phyloP scores from a whole-genome alignment of 2,888 invertebrate species.

The Alentia gelatinosa region DNA sequence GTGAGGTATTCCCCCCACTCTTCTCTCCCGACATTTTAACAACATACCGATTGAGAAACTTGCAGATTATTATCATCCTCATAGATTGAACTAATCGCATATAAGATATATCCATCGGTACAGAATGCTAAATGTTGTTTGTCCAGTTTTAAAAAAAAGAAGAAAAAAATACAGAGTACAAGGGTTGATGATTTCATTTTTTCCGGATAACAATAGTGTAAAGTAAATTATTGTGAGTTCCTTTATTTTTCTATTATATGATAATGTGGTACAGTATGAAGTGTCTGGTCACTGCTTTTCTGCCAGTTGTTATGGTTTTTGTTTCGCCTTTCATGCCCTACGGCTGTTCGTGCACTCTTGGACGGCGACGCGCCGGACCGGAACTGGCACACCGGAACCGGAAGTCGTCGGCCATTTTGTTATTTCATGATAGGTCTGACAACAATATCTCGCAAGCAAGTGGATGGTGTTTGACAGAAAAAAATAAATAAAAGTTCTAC shows the following conservation, averaged over 20 bases:
- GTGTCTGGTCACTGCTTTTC: constrained; percentile 41
- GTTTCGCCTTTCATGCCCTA: neutral
- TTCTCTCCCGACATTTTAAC: neutral
- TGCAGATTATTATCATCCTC: neutral
- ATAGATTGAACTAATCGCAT: neutral
- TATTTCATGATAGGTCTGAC: constrained; percentile 50
- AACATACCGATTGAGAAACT: neutral
- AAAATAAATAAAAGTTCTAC: neutral
- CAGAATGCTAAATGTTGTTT: neutral
- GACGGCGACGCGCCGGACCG: neutral
- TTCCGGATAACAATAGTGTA: constrained; percentile 38
- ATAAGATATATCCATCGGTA: neutral
- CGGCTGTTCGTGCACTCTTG: neutral
- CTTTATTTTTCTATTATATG: neutral
- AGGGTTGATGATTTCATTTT: neutral
- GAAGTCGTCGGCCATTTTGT: constrained; percentile 33
- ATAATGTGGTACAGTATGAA: neutral
- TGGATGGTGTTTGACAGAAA: constrained; percentile 52
- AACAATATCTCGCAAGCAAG: constrained; percentile 54
- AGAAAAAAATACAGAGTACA: no score
- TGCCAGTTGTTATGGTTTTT: neutral
- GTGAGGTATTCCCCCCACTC: constrained; percentile 16
- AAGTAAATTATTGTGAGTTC: constrained; percentile 35
- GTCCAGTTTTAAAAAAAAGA: constrained; percentile 1
- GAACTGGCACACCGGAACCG: neutral